Evolutionary conservation across 2,888 invertebrate species (phyloP), one percentile per base, ranked within the genome.

Genomic region (Coleophora flavipennella): DNA sequence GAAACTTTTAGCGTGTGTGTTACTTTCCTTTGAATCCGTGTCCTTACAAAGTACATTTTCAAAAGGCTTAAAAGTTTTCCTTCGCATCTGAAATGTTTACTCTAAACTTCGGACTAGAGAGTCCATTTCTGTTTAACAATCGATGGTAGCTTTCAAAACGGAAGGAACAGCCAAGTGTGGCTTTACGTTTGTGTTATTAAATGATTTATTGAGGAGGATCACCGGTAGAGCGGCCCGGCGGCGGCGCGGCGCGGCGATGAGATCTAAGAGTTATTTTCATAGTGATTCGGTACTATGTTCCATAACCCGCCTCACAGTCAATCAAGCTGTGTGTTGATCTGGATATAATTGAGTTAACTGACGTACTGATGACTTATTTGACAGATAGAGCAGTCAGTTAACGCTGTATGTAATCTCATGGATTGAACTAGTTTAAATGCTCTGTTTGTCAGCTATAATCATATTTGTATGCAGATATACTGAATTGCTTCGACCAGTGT

Each of bases 121-220:
- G 63, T 47, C 43, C 43, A 34, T 39, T 60, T 63, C 60, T 28
- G 49, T 49, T 48, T 50, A 44, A 20, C 31, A 28, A 9, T 32
- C 25, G 49, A 58, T 61, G 59, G 56, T 66, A 69, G 67, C 59
- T 68, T 59, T 44, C 54, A 62, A 57, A 67, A 69, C 79, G 84
- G 81, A 83, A 83, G 81, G 75, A 78, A 74, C 62, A 71, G 78
- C 79, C 78, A 73, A 74, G 77, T 76, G 80, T 80, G 80, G 78
- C 77, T 79, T 68, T 75, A 74, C 78, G 73, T 80, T 83, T 77
- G 77, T 79, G 83, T 81, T 83, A 84, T 83, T 81, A 83, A 81
- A 83, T 83, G 84, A 83, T 84, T 84, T 81, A 84, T 84, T 78
- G 72, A 69, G 64, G 67, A 71, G 80, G 78, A 83, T 83, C 77